Conservation (phyloP, 2,113 vertebrate genomes). For the Thinocorus orbignyianus region DNA sequence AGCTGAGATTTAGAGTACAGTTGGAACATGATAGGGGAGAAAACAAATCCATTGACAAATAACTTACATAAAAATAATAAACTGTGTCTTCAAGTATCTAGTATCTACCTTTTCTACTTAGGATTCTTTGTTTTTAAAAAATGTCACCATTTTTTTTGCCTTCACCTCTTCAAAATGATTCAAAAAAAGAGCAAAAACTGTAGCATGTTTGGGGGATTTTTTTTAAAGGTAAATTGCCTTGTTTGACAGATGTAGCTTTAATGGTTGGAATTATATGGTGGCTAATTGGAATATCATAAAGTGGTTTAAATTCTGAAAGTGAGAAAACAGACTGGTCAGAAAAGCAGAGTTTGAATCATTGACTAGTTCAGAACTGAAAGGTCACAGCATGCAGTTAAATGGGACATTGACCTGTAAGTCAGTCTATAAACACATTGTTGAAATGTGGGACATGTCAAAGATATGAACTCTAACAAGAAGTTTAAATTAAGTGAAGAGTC, state of each 20-base stretch:
- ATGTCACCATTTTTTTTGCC: background rate
- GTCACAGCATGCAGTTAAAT: background rate
- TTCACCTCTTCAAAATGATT: background rate
- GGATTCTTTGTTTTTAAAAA: background rate
- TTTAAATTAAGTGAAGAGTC: background rate
- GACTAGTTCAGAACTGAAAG: background rate
- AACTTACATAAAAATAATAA: background rate
- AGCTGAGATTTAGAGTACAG: background rate
- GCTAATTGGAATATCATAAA: background rate
- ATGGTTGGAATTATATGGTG: background rate
- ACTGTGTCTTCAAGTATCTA: background rate
- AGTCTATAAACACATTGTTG: background rate
- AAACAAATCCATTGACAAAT: background rate
- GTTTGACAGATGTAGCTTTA: background rate
- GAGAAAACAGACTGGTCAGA: background rate
- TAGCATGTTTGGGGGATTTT: accelerated
- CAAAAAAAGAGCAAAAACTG: background rate
- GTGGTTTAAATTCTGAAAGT: background rate
- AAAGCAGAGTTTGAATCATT: background rate
- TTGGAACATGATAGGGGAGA: background rate
- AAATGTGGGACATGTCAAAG: background rate
- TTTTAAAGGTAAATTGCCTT: background rate
- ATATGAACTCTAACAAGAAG: background rate
- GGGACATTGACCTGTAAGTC: background rate
- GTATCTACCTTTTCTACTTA: background rate